phyloP scores from a whole-genome alignment of 92 coral and sea anemone genomes.

The Chrysogorgia sp. region DNA sequence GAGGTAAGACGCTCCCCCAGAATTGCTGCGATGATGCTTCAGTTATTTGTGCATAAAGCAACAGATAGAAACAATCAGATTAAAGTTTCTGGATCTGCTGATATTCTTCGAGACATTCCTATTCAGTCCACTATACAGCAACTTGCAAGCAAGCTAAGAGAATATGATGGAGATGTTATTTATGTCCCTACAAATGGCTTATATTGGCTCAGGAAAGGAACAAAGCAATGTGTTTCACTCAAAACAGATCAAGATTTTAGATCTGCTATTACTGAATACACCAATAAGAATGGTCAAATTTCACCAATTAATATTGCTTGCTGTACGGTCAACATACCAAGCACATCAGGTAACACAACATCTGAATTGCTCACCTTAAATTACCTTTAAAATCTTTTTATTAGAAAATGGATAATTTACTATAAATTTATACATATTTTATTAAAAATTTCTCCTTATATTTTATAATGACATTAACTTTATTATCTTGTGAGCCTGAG shows the following conservation, averaged over 20 bases:
- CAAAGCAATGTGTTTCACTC: conserved; percentile 53
- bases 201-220: conserved; percentile 60
- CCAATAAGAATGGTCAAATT: conserved; percentile 1
- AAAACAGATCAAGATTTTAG: conserved; percentile 46
- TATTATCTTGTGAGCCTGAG: too few species aligned
- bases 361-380: not conserved
- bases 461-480: too few species aligned
- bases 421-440: not conserved
- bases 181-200: conserved; percentile 62
- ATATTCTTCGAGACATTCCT: conserved; percentile 21
- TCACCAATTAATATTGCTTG: conserved; percentile 49
- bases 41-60: conserved; percentile 4
- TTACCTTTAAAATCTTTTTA: not conserved
- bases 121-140: conserved; percentile 3
- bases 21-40: conserved; percentile 1
- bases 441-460: too few species aligned
- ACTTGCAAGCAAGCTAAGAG: conserved; percentile 17
- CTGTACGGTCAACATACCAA: conserved; percentile 15
- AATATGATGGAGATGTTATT: conserved; percentile 10
- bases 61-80: conserved; percentile 9
- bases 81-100: conserved; percentile 27
- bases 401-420: not conserved
- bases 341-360: conserved; percentile 17
- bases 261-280: conserved; percentile 50
- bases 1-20: conserved; percentile 10